A percentile compares a stretch with the other conserved stretches of the same genome.
These are phyloP conservation scores for Pica pica DNA, from an alignment of 2,113 vertebrate species.

Conservation along the genomic window DNA sequence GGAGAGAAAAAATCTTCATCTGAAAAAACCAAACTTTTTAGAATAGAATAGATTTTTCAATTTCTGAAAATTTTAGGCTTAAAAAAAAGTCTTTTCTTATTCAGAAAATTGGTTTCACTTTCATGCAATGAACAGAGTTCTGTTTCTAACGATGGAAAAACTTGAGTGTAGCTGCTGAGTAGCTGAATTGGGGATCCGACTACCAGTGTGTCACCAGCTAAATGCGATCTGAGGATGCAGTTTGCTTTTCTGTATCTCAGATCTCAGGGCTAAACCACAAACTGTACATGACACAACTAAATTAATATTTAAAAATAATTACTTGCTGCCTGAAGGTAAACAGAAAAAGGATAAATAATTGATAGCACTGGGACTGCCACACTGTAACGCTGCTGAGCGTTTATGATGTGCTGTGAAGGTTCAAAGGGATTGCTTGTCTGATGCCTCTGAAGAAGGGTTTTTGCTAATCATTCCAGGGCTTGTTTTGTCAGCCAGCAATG, in stretches of 20 bases:
- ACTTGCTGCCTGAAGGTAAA: constrained; percentile 83
- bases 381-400: constrained; percentile 53
- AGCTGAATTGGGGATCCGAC: not conserved
- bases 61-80: not conserved
- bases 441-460: constrained; percentile 45
- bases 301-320: constrained; percentile 92
- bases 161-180: not conserved
- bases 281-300: constrained; percentile 81
- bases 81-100: not conserved
- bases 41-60: not conserved
- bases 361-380: constrained; percentile 72
- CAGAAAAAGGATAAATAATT: constrained; percentile 84
- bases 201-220: not conserved
- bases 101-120: constrained; percentile 22
- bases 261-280: constrained; percentile 65
- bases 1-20: not conserved
- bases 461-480: constrained; percentile 53
- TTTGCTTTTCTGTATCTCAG: constrained; percentile 52
- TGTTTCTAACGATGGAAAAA: constrained; percentile 9
- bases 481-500: constrained; percentile 53
- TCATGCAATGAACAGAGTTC: not conserved
- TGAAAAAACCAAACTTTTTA: not conserved
- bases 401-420: constrained; percentile 57
- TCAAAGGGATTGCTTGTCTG: constrained; percentile 57
- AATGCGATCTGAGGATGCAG: constrained; percentile 57